These are phyloP conservation scores for Brachionus rotundiformis DNA, from an alignment of 1,140 invertebrate species.

Conservation along the genomic window DNA sequence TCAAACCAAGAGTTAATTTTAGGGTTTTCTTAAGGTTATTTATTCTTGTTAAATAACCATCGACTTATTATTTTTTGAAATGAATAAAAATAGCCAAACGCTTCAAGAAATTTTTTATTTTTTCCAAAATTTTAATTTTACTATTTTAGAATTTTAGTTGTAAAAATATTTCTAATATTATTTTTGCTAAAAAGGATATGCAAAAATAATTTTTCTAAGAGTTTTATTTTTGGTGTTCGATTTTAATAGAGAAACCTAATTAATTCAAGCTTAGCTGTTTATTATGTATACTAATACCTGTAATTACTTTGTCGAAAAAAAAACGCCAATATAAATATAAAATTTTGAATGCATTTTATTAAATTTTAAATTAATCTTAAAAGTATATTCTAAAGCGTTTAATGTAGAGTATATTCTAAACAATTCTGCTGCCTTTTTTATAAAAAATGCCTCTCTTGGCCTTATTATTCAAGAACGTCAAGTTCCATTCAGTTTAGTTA, in stretches of 20 bases:
- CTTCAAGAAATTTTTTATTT: neutral
- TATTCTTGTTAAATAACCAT: conserved; percentile 4
- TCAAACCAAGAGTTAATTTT: neutral
- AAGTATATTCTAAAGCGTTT: neutral
- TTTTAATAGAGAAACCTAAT: neutral
- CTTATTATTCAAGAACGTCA: too few relatives aligned
- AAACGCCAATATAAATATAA: neutral
- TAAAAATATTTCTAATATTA: neutral
- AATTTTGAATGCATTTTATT: neutral
- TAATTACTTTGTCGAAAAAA: neutral
- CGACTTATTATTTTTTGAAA: neutral
- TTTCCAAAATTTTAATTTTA: neutral
- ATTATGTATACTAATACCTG: neutral
- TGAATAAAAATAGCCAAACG: neutral
- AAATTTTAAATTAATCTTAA: neutral
- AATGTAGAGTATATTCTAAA: neutral
- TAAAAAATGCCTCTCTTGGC: too few relatives aligned
- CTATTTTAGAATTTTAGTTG: neutral
- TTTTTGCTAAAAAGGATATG: neutral
- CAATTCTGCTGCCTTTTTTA: too few relatives aligned
- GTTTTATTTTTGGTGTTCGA: neutral
- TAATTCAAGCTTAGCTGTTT: neutral
- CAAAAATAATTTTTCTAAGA: neutral
- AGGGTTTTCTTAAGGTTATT: neutral
- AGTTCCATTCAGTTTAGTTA: too few relatives aligned